phyloP scores from a whole-genome alignment of 2,888 invertebrate species.

The Fissipunctia ypsillon region DNA sequence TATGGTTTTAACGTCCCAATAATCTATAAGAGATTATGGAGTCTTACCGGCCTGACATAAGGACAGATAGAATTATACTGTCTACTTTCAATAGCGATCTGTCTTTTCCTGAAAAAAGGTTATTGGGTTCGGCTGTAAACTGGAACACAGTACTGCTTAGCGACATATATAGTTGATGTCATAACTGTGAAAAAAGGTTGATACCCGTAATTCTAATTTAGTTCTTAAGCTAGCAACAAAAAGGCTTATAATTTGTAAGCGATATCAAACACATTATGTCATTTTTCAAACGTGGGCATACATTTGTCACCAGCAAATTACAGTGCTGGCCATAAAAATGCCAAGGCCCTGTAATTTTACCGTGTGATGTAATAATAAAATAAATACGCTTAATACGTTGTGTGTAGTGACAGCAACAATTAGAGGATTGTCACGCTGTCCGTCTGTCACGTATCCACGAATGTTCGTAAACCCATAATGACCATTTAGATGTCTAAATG shows the following conservation, averaged over 20 bases:
- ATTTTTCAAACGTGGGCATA: constrained; percentile 67
- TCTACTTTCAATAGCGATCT: too few relatives aligned
- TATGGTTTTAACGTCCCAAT: too few relatives aligned
- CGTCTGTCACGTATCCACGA: constrained; percentile 79
- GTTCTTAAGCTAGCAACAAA: constrained; percentile 14
- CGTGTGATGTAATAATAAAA: constrained; percentile 71
- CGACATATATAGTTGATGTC: background rate
- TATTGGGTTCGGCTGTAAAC: too few relatives aligned
- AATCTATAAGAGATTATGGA: too few relatives aligned
- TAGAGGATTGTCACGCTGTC: constrained; percentile 85
- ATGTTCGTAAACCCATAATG: too few relatives aligned
- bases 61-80: too few relatives aligned
- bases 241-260: constrained; percentile 47
- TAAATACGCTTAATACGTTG: constrained; percentile 80
- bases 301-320: constrained; percentile 71
- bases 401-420: constrained; percentile 82
- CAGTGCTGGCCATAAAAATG: constrained; percentile 74
- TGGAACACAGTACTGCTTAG: background rate
- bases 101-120: too few relatives aligned
- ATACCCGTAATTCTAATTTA: background rate
- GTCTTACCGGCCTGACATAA: too few relatives aligned
- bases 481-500: too few relatives aligned
- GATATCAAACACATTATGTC: constrained; percentile 50
- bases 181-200: background rate
- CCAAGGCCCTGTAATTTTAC: constrained; percentile 75